These are phyloP conservation scores for Lanistes nyassanus DNA, from an alignment of 1,140 invertebrate genomes.

Conservation along the genomic window DNA sequence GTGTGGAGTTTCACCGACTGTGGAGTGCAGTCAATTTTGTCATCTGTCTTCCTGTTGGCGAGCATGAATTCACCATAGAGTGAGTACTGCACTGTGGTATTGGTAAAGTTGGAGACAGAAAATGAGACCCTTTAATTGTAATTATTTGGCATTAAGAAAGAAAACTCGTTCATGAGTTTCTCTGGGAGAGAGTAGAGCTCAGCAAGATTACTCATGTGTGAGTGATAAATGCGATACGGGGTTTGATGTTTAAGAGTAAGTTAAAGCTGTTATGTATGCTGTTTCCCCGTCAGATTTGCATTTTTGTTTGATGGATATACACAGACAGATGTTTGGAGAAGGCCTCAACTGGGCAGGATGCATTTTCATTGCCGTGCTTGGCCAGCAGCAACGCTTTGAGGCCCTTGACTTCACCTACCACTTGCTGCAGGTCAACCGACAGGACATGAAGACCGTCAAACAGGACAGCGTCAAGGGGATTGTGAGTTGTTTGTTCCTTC, in stretches of 20 bases:
- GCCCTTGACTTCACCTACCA: conserved; percentile 99
- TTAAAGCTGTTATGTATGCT: no score
- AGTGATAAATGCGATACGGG: no score
- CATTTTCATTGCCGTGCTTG: conserved; percentile 94
- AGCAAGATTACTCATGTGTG: no score
- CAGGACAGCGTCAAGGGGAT: conserved; percentile 96
- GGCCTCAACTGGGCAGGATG: conserved; percentile 99
- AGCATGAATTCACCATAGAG: conserved; percentile 97
- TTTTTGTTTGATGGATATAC: no score
- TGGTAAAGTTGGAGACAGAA: not conserved
- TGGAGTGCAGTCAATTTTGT: conserved; percentile 99
- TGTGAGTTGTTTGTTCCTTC: conserved; percentile 76
- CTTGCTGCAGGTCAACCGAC: conserved; percentile 93
- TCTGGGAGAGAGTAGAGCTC: no score
- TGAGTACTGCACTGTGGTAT: conserved; percentile 69
- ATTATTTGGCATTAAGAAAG: no score
- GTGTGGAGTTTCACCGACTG: conserved; percentile 95
- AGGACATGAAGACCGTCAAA: conserved; percentile 82
- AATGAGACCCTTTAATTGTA: no score
- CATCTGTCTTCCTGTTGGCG: conserved; percentile 96
- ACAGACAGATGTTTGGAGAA: conserved; percentile 96
- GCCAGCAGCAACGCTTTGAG: conserved; percentile 96
- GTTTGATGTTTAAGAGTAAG: no score
- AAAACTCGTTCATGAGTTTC: no score
- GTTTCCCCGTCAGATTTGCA: no score